Conservation (phyloP, 2,113 vertebrate species). For the Tenrec ecaudatus region DNA sequence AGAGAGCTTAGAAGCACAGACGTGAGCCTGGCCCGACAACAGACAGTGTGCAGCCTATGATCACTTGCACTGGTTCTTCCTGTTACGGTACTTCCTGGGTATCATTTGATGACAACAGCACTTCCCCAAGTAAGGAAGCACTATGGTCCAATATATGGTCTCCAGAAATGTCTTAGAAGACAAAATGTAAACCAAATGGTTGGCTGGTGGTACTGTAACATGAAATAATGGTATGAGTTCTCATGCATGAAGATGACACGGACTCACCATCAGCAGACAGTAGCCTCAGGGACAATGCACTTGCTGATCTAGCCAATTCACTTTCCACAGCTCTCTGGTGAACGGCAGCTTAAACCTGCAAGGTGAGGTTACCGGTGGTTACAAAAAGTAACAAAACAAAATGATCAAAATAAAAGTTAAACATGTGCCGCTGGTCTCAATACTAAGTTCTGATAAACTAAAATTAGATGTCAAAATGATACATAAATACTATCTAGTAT, state of each 20-base stretch:
- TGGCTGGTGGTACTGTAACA: slow-evolving; percentile 7
- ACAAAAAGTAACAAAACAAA: slow-evolving; percentile 57
- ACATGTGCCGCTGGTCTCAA: slow-evolving; percentile 28
- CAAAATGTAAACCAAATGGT: slow-evolving; percentile 36
- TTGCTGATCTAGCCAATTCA: slow-evolving; percentile 24
- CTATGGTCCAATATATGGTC: not conserved
- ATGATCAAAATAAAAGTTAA: slow-evolving; percentile 55
- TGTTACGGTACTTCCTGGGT: slow-evolving; percentile 22
- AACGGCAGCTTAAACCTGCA: slow-evolving; percentile 51
- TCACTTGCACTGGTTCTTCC: not conserved
- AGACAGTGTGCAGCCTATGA: not conserved
- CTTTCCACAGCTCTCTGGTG: slow-evolving; percentile 50
- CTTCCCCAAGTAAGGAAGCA: slow-evolving; percentile 3
- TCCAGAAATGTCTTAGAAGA: slow-evolving; percentile 14
- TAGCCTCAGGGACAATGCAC: not conserved
- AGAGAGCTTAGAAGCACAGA: not conserved
- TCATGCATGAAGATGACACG: slow-evolving; percentile 7
- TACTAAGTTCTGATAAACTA: slow-evolving; percentile 1
- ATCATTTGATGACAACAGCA: not conserved
- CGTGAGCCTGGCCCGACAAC: not conserved
- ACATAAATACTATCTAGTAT: not conserved
- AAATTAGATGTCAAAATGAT: slow-evolving; percentile 33
- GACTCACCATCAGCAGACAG: slow-evolving; percentile 55
- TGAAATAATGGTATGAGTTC: slow-evolving; percentile 18
- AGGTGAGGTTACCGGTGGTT: slow-evolving; percentile 46